A percentile compares a stretch with the other conserved stretches of the same genome.
phyloP scores from a whole-genome alignment of 2,888 invertebrate species.

The Eurytoma californica region DNA sequence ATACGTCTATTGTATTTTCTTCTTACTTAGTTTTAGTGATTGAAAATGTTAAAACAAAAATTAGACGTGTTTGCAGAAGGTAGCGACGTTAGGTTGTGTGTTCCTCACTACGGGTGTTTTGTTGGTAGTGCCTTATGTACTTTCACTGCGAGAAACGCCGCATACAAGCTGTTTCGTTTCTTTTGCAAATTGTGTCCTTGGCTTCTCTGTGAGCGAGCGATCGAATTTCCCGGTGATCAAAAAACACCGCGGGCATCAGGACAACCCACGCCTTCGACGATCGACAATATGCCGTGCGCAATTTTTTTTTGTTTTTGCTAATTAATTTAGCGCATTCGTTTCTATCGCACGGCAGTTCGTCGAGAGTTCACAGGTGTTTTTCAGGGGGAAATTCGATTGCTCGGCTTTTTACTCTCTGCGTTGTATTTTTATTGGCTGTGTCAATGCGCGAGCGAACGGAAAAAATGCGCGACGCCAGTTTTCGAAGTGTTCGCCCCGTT shows the following conservation, averaged over 20 bases:
- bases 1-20: too few species aligned
- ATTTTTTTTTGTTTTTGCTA: slow-evolving; percentile 28
- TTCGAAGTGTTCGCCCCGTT: slow-evolving; percentile 12
- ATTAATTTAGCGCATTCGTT: not conserved
- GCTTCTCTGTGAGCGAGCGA: slow-evolving; percentile 16
- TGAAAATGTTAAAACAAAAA: not conserved
- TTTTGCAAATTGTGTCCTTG: slow-evolving; percentile 42
- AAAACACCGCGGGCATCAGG: slow-evolving; percentile 21
- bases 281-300: slow-evolving; percentile 9
- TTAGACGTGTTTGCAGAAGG: not conserved
- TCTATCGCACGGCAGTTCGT: slow-evolving; percentile 39
- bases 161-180: slow-evolving; percentile 35
- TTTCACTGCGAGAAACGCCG: slow-evolving; percentile 27
- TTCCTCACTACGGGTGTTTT: slow-evolving; percentile 46
- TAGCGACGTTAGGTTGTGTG: slow-evolving; percentile 21
- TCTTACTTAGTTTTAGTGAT: not conserved
- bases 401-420: slow-evolving; percentile 22
- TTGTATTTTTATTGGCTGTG: slow-evolving; percentile 31
- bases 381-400: slow-evolving; percentile 43
- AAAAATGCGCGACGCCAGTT: too few species aligned
- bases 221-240: slow-evolving; percentile 30
- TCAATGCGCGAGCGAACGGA: slow-evolving; percentile 21
- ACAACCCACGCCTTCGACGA: slow-evolving; percentile 37
- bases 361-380: slow-evolving; percentile 9
- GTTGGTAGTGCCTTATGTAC: slow-evolving; percentile 30